Percentiles rank a stretch among this genome's conserved stretches.
These are phyloP conservation scores for Darevskia nairensis DNA, from an alignment of 2,797 vertebrate species.

Conservation along the genomic window DNA sequence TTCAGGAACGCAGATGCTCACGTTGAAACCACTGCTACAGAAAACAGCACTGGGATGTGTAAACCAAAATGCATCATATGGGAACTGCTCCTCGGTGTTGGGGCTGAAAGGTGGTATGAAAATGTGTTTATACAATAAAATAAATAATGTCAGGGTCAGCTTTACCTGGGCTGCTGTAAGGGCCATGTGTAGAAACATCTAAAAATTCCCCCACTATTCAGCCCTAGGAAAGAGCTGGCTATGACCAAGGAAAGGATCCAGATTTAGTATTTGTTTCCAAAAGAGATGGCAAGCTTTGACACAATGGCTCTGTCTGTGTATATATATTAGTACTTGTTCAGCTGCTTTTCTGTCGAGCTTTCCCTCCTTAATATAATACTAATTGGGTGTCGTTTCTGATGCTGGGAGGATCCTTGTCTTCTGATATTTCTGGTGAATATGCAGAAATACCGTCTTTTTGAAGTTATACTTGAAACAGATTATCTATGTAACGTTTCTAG, in stretches of 20 bases:
- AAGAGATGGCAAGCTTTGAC: neutral
- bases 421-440: neutral
- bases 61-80: neutral
- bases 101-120: no score
- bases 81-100: neutral
- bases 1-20: neutral
- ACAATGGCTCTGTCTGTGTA: neutral
- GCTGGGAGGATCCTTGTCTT: neutral
- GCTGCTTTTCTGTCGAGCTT: neutral
- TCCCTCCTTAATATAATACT: neutral
- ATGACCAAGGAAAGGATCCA: neutral
- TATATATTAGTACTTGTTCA: neutral
- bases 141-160: neutral
- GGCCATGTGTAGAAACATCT: neutral
- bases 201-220: neutral
- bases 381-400: neutral
- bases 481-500: slow-evolving; percentile 46
- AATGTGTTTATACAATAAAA: no score
- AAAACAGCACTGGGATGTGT: neutral
- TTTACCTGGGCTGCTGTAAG: neutral
- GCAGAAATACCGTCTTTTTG: neutral
- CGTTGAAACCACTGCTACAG: neutral
- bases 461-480: neutral
- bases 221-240: neutral
- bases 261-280: neutral